Percentiles rank a stretch among this genome's conserved stretches.
phyloP scores from a whole-genome alignment of 2,113 vertebrate species.

The Taxidea taxus region DNA sequence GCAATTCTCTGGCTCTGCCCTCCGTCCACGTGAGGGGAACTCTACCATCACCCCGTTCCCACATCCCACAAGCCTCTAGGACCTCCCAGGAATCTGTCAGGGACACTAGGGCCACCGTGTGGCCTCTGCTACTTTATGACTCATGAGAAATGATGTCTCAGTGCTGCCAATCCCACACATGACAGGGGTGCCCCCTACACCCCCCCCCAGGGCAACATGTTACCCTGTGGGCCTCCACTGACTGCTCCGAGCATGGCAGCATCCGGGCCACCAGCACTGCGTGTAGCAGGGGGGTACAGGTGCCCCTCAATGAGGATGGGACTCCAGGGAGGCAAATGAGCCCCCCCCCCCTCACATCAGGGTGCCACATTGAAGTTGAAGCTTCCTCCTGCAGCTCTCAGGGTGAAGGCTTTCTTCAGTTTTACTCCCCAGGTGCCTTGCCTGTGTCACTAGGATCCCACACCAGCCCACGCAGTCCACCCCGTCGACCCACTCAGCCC shows the following conservation, averaged over 20 bases:
- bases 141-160: neutral
- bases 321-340: neutral
- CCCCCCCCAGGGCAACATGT: neutral
- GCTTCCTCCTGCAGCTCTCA: neutral
- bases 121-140: neutral
- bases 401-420: neutral
- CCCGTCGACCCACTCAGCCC: rapidly evolving
- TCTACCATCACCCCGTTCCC: rapidly evolving
- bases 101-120: neutral
- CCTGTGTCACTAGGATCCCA: no score
- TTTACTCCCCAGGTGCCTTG: neutral
- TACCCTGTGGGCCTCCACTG: no score
- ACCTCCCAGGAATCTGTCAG: neutral
- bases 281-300: rapidly evolving
- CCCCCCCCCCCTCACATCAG: rapidly evolving
- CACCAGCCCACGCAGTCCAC: neutral
- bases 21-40: neutral
- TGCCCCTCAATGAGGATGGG: neutral
- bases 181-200: neutral
- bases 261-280: neutral
- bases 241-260: neutral
- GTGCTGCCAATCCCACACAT: neutral
- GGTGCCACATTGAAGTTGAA: no score
- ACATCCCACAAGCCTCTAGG: neutral
- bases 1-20: neutral